Evolutionary conservation across 2,797 vertebrate genomes (phyloP).

Genomic region (Morus bassanus): DNA sequence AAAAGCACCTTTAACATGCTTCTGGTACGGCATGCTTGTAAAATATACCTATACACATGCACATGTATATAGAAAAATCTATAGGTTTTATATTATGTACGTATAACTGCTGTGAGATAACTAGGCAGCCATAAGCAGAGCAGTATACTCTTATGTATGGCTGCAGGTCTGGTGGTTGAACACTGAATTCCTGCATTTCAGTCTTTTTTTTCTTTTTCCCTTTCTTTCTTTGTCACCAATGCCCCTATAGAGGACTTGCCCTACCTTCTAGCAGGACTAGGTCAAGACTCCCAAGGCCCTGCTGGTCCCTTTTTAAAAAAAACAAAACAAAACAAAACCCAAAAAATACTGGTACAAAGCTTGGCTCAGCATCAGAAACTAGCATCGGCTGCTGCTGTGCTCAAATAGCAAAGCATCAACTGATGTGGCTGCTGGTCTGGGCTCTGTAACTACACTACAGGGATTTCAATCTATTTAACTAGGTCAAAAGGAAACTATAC

Average conservation of each 20-base stretch:
- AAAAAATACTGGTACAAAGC: neutral
- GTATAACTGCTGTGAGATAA: accelerated
- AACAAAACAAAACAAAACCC: no score
- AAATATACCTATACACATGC: accelerated
- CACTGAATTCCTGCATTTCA: neutral
- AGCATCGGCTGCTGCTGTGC: neutral
- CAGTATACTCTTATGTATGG: neutral
- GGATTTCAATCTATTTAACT: neutral
- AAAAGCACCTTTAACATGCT: neutral
- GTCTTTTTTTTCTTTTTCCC: accelerated
- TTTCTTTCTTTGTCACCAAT: neutral
- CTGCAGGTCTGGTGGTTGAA: neutral
- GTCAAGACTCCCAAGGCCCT: neutral
- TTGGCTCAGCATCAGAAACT: neutral
- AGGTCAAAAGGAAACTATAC: conserved; percentile 76
- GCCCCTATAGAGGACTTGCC: neutral
- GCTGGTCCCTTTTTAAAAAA: neutral
- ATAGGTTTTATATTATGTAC: accelerated
- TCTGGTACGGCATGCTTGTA: neutral
- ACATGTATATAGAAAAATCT: neutral
- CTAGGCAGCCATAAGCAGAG: accelerated
- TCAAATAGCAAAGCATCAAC: neutral
- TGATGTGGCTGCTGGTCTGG: neutral
- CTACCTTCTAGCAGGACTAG: neutral
- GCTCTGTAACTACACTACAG: accelerated